Base-by-base conservation (phyloP, 2,113 vertebrate species). In the Xyliphius kryptos region DNA sequence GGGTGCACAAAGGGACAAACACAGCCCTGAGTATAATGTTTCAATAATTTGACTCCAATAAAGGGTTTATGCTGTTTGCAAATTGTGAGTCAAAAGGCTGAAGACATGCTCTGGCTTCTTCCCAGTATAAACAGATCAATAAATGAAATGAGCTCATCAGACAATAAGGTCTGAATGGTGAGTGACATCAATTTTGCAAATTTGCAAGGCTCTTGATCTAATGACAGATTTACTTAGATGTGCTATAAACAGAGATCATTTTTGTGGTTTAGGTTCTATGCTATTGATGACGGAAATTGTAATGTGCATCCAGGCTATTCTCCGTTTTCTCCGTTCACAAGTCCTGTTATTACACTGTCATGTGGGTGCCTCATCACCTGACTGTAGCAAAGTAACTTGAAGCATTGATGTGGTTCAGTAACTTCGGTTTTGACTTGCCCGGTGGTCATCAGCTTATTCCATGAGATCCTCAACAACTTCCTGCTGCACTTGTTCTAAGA, bases 11-110 rank as follows among this genome's bases (percentile, higher is more conserved):
- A 19, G 6, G 5, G 4, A 40, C 26, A 54, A 10, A 13, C 13
- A 44, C 20, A 22, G 7, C 6, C 37, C 13, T 13, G 15, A 12
- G 8, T 19, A 38, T 19, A 9, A 10, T 20, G 3, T 57, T 21
- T n/a, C 13, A 19, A 20, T 21, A 11, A 13, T 56, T 40, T 22
- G 17, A 51, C 48, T 52, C 60, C 19, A 51, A 43, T 50, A 62
- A 41, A 20, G 14, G 36, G 37, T 41, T 41, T 22, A 41, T 57
- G 19, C 60, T 16, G 36, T n/a, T 22, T 8, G 8, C n/a, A 21
- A 15, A 64, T 47, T 56, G 15, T 32, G 15, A 22, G 21, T 14
- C 19, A 13, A 41, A 56, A 17, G 8, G 40, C 14, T 21, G 20
- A 44, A 22, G 20, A 26, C 4, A 16, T 44, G 5, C 9, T 44